phyloP scores from a whole-genome alignment of 2,888 invertebrate genomes.

The Aelia acuminata region DNA sequence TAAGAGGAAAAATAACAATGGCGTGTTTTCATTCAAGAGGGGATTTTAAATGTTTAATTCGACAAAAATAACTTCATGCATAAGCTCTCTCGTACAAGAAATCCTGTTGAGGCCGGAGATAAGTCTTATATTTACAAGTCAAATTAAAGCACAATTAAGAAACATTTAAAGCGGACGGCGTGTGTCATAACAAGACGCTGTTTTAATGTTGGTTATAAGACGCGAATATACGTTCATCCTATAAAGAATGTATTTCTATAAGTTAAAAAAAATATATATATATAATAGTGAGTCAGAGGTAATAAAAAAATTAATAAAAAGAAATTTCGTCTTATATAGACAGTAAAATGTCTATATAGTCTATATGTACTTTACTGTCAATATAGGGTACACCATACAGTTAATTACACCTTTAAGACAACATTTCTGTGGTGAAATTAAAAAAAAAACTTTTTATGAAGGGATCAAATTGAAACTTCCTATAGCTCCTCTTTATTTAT shows the following conservation, averaged over 20 bases:
- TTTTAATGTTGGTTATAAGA: background rate
- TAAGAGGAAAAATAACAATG: background rate
- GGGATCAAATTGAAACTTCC: too few species aligned
- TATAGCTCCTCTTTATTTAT: too few species aligned
- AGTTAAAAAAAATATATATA: too few species aligned
- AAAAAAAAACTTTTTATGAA: too few species aligned
- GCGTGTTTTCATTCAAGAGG: background rate
- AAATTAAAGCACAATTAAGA: background rate
- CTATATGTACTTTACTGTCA: too few species aligned
- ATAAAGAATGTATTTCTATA: background rate
- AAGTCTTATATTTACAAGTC: slow-evolving; percentile 9
- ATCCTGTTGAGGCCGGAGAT: background rate
- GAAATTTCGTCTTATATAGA: too few species aligned
- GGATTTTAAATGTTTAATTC: background rate
- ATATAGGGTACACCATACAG: too few species aligned
- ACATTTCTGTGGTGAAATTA: too few species aligned
- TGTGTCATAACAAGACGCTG: background rate
- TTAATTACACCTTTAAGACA: too few species aligned
- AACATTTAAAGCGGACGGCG: background rate
- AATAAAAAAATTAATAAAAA: too few species aligned
- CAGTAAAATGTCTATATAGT: too few species aligned
- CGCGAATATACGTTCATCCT: background rate
- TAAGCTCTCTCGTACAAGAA: background rate
- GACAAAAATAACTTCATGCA: background rate
- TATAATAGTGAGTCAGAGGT: too few species aligned